A percentile compares a stretch with the other conserved stretches of the same genome.
phyloP scores from a whole-genome alignment of 2,113 vertebrate species.

The Erythrocercus mccallii region DNA sequence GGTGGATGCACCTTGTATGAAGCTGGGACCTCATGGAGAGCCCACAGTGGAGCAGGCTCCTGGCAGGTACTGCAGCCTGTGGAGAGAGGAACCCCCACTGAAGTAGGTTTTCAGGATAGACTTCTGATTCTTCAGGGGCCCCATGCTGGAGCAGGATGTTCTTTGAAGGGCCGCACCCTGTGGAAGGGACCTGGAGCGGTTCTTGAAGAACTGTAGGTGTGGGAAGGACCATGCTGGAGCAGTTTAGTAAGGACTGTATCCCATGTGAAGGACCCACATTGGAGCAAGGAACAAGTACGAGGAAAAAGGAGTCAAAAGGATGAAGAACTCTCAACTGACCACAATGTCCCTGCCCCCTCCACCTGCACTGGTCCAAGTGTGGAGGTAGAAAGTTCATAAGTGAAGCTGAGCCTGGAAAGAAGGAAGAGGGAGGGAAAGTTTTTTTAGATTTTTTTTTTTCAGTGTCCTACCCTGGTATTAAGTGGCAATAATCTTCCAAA shows the following conservation, averaged over 20 bases:
- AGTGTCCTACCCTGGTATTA: neutral
- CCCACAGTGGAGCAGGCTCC: neutral
- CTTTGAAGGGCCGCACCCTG: accelerated
- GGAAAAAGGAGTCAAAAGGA: neutral
- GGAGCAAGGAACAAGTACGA: neutral
- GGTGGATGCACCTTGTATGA: neutral
- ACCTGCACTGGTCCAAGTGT: neutral
- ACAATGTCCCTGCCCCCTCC: neutral
- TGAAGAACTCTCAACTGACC: neutral
- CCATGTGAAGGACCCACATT: accelerated
- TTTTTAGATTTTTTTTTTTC: neutral
- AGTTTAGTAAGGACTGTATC: neutral
- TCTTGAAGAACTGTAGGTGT: neutral
- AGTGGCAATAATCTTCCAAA: neutral
- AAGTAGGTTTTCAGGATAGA: neutral
- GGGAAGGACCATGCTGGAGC: neutral
- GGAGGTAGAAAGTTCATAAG: neutral
- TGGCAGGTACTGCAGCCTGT: neutral
- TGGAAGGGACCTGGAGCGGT: neutral
- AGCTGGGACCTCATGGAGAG: neutral
- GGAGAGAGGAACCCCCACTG: neutral
- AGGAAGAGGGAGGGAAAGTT: neutral
- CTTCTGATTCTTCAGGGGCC: neutral
- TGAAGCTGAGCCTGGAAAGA: neutral
- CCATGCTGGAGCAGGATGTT: neutral